These are phyloP conservation scores for Catocala fraxini DNA, from an alignment of 2,888 invertebrate species.

Conservation along the genomic window DNA sequence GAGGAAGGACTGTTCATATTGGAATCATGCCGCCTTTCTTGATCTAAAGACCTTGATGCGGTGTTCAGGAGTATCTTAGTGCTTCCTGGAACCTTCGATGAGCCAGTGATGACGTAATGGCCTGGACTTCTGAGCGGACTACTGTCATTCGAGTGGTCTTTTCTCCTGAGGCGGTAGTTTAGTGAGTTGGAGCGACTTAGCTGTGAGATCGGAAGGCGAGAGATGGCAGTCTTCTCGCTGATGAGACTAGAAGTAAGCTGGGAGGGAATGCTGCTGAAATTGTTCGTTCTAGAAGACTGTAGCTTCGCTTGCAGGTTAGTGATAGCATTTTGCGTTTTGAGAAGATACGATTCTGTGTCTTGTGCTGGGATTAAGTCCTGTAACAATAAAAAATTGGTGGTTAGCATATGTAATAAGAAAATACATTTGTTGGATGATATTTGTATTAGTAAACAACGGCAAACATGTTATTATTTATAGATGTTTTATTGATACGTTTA, in stretches of 20 bases:
- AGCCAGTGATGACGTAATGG: conserved; percentile 82
- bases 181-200: conserved; percentile 82
- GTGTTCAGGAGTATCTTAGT: conserved; percentile 72
- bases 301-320: conserved; percentile 88
- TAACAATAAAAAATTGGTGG: conserved; percentile 56
- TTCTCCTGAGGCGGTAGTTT: conserved; percentile 79
- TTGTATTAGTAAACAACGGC: no score
- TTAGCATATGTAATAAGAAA: no score
- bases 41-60: conserved; percentile 78
- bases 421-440: no score
- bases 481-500: no score
- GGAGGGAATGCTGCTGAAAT: conserved; percentile 69
- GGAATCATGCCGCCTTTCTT: conserved; percentile 67
- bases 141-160: conserved; percentile 74
- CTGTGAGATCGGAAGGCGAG: conserved; percentile 81
- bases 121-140: conserved; percentile 82
- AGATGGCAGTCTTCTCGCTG: conserved; percentile 80
- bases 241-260: conserved; percentile 79
- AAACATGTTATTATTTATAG: no score
- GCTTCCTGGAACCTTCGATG: conserved; percentile 71
- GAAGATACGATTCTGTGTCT: conserved; percentile 87
- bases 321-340: conserved; percentile 89
- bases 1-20: conserved; percentile 83
- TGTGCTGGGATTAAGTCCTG: conserved; percentile 84
- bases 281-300: conserved; percentile 72